Base-by-base conservation (phyloP, 2,888 invertebrate species). In the Hartigia nigra region DNA sequence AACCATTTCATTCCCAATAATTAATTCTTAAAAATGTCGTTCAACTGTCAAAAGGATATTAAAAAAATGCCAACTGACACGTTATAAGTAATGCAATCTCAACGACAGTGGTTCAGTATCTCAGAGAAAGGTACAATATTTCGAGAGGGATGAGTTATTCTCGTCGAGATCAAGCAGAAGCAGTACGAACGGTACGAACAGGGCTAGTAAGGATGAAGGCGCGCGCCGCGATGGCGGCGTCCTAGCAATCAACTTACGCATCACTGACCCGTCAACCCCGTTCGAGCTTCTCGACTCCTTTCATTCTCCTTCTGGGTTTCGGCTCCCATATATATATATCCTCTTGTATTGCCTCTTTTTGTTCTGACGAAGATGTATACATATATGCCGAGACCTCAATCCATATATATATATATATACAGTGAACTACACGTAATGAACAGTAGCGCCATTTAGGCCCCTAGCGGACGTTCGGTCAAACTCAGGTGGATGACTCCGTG, bases 161-260 rank as follows among this genome's bases (percentile, higher is more conserved):
- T 31, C 31, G 12, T 72, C 31, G 72, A 34, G 72, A 72, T 34
- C 72, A 34, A 72, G 72, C 72, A 12, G 72, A 72, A 31, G 72
- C 72, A 23, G 55, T 23, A 32, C 72, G 31, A 72, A 55, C 55
- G 9, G 9, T 55, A 55, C 9, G 55, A 23, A 55, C 55, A 55
- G 55, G 55, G 14, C 23, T 55, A 2, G 23, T 55, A 55, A 72
- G 72, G 72, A 72, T 31, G 72, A 72, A 72, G 72, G 31, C 72
- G 72, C 72, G 72, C 72, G 72, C 72, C 72, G 72, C 72, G 34
- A 32, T 72, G 72, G 72, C 76, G 78, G 70, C 70, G 78, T 78
- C 78, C 78, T 37, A 34, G 78, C 78, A 78, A 78, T 78, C 78
- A 75, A 70, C 78, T 78, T 32, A 78, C 78, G 78, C 78, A 78